Percentiles rank a stretch among this genome's conserved stretches.
Evolutionary conservation across 2,113 vertebrate species (phyloP).

Genomic region (Suricata suricatta): DNA sequence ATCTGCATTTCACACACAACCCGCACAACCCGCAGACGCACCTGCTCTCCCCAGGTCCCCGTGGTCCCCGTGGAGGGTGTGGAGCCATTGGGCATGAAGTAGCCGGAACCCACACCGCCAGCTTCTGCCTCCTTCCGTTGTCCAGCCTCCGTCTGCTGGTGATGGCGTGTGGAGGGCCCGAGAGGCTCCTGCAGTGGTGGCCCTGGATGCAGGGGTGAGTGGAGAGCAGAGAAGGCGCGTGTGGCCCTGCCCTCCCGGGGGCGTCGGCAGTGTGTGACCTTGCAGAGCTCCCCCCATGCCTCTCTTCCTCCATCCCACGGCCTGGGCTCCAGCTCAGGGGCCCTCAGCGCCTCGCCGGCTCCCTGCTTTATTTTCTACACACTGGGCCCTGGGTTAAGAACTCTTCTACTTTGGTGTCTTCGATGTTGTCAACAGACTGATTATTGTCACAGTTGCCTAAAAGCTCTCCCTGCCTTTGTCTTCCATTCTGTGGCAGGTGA

Average conservation of each 20-base stretch:
- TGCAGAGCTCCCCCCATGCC: rapidly evolving
- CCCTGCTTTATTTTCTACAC: not conserved
- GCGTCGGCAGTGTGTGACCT: rapidly evolving
- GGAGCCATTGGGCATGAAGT: rapidly evolving
- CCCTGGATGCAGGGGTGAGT: too few species aligned
- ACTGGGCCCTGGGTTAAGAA: not conserved
- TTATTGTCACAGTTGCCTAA: rapidly evolving
- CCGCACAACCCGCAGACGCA: rapidly evolving
- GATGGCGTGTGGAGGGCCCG: rapidly evolving
- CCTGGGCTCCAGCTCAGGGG: too few species aligned
- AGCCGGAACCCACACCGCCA: not conserved
- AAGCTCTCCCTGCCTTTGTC: not conserved
- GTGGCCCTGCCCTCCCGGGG: not conserved
- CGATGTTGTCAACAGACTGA: not conserved
- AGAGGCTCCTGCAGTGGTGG: rapidly evolving
- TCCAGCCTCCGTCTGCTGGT: rapidly evolving
- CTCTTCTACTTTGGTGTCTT: not conserved
- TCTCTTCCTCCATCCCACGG: rapidly evolving
- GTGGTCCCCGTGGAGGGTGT: rapidly evolving
- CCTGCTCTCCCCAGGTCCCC: not conserved
- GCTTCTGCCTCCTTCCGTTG: rapidly evolving
- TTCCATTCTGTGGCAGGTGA: not conserved
- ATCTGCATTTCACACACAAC: rapidly evolving
- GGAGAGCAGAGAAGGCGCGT: rapidly evolving
- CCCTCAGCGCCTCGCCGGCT: not conserved